Base-by-base conservation (phyloP, 2,888 invertebrate species). In the Bruchidius siliquastri region DNA sequence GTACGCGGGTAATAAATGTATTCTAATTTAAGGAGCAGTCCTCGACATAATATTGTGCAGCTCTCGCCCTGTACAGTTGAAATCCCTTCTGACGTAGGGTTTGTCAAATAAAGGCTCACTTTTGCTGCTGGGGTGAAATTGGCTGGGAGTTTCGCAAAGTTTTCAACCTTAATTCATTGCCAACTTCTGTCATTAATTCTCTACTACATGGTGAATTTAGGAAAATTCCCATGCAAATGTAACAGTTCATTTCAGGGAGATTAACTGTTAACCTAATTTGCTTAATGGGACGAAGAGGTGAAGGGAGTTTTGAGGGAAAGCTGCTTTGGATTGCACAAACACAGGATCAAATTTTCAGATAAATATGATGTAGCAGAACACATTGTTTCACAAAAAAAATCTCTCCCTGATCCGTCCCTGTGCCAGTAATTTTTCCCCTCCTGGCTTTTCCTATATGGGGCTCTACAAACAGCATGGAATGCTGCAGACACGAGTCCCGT, bases 111-210 rank as follows among this genome's bases (percentile, higher is more conserved):
- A 49, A 8, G 13, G 18, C 49, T 49, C 18, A 13, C 6, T 49
- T 49, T 3, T 18, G 49, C 18, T 49, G 6, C 1, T 3, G 13
- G 13, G 49, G 49, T 3, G 13, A 49, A 49, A 49, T 49, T 49
- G 18, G 49, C 13, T 13, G 10, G 97, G 97, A 49, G 91, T 96
- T 22, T 90, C 97, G 74, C 97, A 97, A 72, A 97, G 97, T 89
- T 93, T 49, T 96, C 4, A n/a, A 69, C 22, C 21, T 69, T 69
- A 22, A 22, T 69, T 69, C 18, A 22, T 22, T 8, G 21, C 69
- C 21, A 69, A 69, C 22, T 22, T 69, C 22, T 18, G 10, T 22
- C 69, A 69, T 69, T 21, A 68, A n/a, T 22, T 68, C 69, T 1
- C 69, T n/a, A n/a, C 22, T 22, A 49, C 26, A 4, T 4, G 26